A percentile compares a stretch with the other conserved stretches of the same genome.
Evolutionary conservation across 2,113 vertebrate genomes (phyloP).

Genomic region (Proterorhinus semilunaris): DNA sequence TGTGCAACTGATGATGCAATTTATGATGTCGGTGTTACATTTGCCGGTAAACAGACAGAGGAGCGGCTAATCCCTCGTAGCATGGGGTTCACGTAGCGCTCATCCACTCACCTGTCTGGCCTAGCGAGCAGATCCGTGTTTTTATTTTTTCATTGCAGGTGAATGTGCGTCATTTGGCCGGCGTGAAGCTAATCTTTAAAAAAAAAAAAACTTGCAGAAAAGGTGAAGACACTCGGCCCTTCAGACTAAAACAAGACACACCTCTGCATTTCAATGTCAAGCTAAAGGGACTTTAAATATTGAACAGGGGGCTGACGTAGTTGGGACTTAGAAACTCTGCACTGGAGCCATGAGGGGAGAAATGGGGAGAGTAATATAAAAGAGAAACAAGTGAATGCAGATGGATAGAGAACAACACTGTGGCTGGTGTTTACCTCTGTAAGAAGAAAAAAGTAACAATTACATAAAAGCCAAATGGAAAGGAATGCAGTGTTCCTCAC

Average conservation of each 20-base stretch:
- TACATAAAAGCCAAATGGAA: background rate
- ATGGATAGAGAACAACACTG: background rate
- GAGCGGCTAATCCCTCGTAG: constrained; percentile 17
- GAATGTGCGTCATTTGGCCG: constrained; percentile 59
- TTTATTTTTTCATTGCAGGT: constrained; percentile 8
- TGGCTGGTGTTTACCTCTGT: background rate
- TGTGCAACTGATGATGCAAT: background rate
- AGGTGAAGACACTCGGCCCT: constrained; percentile 22
- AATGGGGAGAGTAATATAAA: background rate
- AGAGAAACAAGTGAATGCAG: background rate
- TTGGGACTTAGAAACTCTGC: background rate
- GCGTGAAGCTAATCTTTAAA: constrained; percentile 36
- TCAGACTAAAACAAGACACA: constrained; percentile 14
- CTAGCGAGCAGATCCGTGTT: constrained; percentile 5
- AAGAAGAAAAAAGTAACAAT: background rate
- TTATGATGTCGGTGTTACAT: background rate
- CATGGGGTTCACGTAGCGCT: constrained; percentile 31
- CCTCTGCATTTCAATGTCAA: constrained; percentile 21
- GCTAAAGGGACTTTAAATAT: background rate
- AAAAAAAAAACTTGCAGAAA: constrained; percentile 12
- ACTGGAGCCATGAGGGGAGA: background rate
- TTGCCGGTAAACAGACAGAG: background rate
- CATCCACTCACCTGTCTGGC: constrained; percentile 39
- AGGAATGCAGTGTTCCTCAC: background rate
- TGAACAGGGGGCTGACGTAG: background rate